Conservation (phyloP, 1,140 invertebrate genomes). For the Drosophila mauritiana region DNA sequence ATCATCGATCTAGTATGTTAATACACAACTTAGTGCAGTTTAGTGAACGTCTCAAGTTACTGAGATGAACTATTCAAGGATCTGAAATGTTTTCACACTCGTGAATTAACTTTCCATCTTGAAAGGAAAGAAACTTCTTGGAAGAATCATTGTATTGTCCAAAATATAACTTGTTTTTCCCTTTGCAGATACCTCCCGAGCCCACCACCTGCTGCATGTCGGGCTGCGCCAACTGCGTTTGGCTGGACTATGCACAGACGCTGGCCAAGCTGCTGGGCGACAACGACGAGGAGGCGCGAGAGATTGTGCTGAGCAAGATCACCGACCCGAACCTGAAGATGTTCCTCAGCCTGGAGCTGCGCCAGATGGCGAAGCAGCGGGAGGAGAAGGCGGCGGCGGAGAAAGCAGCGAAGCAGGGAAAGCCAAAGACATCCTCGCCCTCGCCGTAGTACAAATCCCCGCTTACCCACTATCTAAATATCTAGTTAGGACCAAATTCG, state of each 20-base stretch:
- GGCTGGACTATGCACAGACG: slow-evolving; percentile 95
- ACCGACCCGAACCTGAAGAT: slow-evolving; percentile 93
- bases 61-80: too few relatives aligned
- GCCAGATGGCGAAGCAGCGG: slow-evolving; percentile 75
- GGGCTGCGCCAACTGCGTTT: slow-evolving; percentile 97
- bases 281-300: slow-evolving; percentile 88
- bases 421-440: slow-evolving; percentile 27
- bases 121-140: too few relatives aligned
- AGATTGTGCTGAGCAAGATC: slow-evolving; percentile 91
- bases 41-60: too few relatives aligned
- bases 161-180: background rate
- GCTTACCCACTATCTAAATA: background rate
- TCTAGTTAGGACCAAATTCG: slow-evolving; percentile 32
- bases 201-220: slow-evolving; percentile 96
- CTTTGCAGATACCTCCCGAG: slow-evolving; percentile 85
- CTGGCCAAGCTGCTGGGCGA: slow-evolving; percentile 89
- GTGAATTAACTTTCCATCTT: too few relatives aligned
- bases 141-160: too few relatives aligned
- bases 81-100: too few relatives aligned
- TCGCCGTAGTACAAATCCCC: slow-evolving; percentile 31
- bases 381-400: slow-evolving; percentile 34
- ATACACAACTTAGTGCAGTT: too few relatives aligned
- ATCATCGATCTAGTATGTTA: background rate
- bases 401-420: slow-evolving; percentile 15
- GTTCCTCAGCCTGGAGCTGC: slow-evolving; percentile 91